Percentiles rank a stretch among this genome's conserved stretches.
Evolutionary conservation across 2,797 vertebrate genomes (phyloP).

Genomic region (Adelosebastes latens): DNA sequence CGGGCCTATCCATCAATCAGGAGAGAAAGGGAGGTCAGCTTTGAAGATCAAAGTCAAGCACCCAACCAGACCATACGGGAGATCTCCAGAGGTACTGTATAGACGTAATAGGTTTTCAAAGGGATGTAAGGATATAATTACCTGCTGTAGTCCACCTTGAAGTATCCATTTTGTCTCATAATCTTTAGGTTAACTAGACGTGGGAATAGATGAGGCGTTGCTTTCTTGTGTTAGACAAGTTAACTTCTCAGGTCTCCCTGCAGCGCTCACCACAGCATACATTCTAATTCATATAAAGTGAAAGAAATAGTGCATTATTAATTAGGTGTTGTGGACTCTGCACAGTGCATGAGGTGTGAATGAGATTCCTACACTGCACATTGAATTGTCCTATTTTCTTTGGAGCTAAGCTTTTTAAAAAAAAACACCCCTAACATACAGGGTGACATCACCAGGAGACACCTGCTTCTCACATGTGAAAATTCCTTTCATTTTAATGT

Average conservation of each 20-base stretch:
- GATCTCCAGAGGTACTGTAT: constrained; percentile 55
- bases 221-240: constrained; percentile 7
- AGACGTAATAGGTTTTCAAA: constrained; percentile 62
- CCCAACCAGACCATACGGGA: constrained; percentile 51
- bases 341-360: not conserved
- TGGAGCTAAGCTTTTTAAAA: not conserved
- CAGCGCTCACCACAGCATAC: not conserved
- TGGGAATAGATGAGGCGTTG: constrained; percentile 55
- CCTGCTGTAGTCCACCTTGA: constrained; percentile 69
- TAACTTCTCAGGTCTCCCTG: not conserved
- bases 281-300: not conserved
- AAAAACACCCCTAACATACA: not conserved
- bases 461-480: constrained; percentile 54
- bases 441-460: constrained; percentile 34
- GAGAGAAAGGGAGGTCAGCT: constrained; percentile 77
- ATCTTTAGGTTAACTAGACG: constrained; percentile 64
- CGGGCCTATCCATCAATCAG: constrained; percentile 77
- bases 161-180: constrained; percentile 62
- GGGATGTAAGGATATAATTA: constrained; percentile 62
- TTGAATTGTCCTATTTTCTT: not conserved
- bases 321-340: not conserved
- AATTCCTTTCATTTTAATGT: constrained; percentile 71
- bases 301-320: not conserved
- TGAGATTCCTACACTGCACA: not conserved
- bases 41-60: constrained; percentile 84